Evolutionary conservation across 1,140 invertebrate species (phyloP).

Genomic region (Drosophila mayri): DNA sequence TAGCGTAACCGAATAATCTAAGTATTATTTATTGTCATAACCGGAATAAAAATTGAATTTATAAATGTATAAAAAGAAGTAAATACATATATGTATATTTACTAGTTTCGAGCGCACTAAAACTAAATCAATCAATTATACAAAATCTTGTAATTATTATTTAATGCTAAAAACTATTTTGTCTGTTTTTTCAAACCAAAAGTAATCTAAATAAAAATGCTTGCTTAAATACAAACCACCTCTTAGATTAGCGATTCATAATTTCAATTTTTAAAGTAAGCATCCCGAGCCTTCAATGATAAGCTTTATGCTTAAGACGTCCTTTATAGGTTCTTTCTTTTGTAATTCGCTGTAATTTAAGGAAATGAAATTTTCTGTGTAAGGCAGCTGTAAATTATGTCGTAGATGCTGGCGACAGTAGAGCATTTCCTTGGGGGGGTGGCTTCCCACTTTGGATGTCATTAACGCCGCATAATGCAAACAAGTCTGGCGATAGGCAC

Average conservation of each 20-base stretch:
- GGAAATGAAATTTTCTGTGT: slow-evolving; percentile 34
- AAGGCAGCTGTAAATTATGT: slow-evolving; percentile 48
- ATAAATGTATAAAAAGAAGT: neutral
- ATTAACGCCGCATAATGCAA: slow-evolving; percentile 73
- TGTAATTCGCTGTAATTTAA: neutral
- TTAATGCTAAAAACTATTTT: neutral
- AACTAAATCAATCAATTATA: no score
- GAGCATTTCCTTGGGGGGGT: slow-evolving; percentile 15
- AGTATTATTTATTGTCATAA: neutral
- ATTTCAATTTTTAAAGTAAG: neutral
- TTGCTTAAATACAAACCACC: neutral
- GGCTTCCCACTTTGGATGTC: slow-evolving; percentile 51
- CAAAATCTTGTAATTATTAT: neutral
- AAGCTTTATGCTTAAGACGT: neutral
- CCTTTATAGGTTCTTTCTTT: neutral
- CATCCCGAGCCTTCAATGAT: neutral
- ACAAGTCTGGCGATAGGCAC: slow-evolving; percentile 46
- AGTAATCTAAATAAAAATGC: neutral
- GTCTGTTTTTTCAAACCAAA: neutral
- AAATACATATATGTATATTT: neutral
- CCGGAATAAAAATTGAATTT: neutral
- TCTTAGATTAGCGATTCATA: no score
- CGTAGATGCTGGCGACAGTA: slow-evolving; percentile 31
- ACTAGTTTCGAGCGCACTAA: neutral
- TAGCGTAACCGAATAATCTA: neutral